These are phyloP conservation scores for Crotalus viridis DNA, from an alignment of 2,113 vertebrate genomes.

Conservation along the genomic window DNA sequence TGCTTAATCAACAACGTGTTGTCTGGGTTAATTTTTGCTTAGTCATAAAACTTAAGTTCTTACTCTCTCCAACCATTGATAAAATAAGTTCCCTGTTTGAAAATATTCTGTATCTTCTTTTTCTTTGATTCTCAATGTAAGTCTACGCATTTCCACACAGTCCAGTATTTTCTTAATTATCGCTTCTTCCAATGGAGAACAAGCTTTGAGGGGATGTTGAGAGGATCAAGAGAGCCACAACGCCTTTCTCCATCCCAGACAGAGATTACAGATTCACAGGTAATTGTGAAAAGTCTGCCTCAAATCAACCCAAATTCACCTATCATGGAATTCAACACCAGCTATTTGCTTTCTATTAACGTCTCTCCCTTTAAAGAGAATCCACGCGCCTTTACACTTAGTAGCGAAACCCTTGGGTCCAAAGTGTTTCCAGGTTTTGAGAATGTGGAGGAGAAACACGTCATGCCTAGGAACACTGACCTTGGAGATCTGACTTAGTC, in stretches of 20 bases:
- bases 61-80: no score
- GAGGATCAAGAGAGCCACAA: constrained; percentile 47
- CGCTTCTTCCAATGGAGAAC: no score
- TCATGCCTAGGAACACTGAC: background rate
- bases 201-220: constrained; percentile 26
- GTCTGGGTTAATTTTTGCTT: no score
- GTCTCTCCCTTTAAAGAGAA: background rate
- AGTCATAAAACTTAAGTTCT: no score
- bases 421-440: background rate
- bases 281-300: background rate
- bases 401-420: background rate
- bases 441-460: background rate
- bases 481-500: background rate
- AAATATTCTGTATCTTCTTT: no score
- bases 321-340: constrained; percentile 48
- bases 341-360: constrained; percentile 43
- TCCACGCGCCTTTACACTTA: background rate
- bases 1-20: no score
- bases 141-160: no score
- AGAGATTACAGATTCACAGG: background rate
- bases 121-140: no score
- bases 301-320: background rate
- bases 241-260: constrained; percentile 29
- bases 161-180: no score
- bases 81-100: no score